Base-by-base conservation (phyloP, 2,113 vertebrate species). In the Climacteris rufus region DNA sequence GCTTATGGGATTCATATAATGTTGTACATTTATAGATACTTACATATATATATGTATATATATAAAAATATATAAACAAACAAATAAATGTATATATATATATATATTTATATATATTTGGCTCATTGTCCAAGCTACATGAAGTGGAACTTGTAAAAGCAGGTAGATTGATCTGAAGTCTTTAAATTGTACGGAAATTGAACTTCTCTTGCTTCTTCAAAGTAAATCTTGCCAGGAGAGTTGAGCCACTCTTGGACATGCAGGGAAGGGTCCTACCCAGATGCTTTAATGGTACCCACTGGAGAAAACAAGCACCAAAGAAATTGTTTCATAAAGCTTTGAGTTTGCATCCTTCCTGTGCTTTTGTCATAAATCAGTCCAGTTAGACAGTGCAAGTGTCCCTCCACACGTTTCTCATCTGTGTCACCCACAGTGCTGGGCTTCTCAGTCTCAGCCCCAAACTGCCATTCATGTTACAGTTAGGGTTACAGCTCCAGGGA, bases 341-440 rank as follows among this genome's bases (percentile, higher is more conserved):
- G 21, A 56, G 30, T 23, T 49, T 49, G 49, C 49, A 24, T 49
- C 49, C 49, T 49, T 49, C 10, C 30, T n/a, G 16, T 14, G 3
- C 27, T 56, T 64, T 16, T 31, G 19, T 53, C 20, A 16, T 13
- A 25, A 57, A 6, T 33, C 56, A 44, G 20, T 35, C 10, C 20
- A 42, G 24, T 49, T 42, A 21, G 31, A 35, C 30, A 65, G 35
- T 56, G 8, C 35, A 40, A 49, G 10, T 49, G 5, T 54, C 20
- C 9, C 11, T n/a, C 0, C 0, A 54, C 16, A 13, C 7, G 23
- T 35, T 40, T 42, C 40, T 54, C 13, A 19, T 61, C 25, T 42
- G 30, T n/a, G n/a, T 24, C 9, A 40, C 7, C 9, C 11, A 40
- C 0, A 0, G 2, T 10, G 15, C 33, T 45, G 19, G 6, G 33